Evolutionary conservation across 1,140 invertebrate genomes (phyloP), one percentile per base, ranked within the genome.

Genomic region (Drosophila watanabei): DNA sequence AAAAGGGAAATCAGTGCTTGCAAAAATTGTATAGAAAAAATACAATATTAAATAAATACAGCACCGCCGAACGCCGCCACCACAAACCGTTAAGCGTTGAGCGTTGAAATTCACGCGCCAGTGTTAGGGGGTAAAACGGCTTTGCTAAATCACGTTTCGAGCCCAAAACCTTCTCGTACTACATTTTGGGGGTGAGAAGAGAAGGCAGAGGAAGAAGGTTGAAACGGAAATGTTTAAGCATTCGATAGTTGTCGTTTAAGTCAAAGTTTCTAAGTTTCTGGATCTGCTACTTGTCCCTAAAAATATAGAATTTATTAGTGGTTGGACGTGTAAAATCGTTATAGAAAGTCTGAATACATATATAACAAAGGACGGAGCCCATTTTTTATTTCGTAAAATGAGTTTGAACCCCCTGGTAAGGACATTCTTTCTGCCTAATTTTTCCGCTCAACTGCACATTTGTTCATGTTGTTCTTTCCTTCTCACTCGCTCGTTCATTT

Each of bases 11-110:
- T 91, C 87, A 91, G 77, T 91, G 80, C 77, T 79, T 69, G 73
- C 54, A 57, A 80, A 81, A 81, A 83, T 82, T 73, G 80, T 91
- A 87, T 81, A 71, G 33, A 57, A 82, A 73, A 90, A 90, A 91
- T 66, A 80, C 87, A 86, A 90, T 90, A 90, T 90, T 90, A 90
- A 90, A 90, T 90, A 90, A 90, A 90, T 90, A 90, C 82, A 63
- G 62, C 57, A 60, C 54, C 54, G 54, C 35, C 33, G 33, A 24
- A 20, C 59, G 84, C 51, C 70, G 84, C 75, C 75, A 91, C 86
- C 86, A 91, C 86, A 90, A 90, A 90, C 75, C 72, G 81, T 89
- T 88, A 81, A 83, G 85, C 84, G 87, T 90, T 80, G 87, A 83
- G 85, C 85, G 87, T 90, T 82, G 87, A 90, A 91, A 79, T 91